A percentile compares a stretch with the other conserved stretches of the same genome.
These are phyloP conservation scores for Euzetes globulus DNA, from an alignment of 2,888 invertebrate species.

Conservation along the genomic window DNA sequence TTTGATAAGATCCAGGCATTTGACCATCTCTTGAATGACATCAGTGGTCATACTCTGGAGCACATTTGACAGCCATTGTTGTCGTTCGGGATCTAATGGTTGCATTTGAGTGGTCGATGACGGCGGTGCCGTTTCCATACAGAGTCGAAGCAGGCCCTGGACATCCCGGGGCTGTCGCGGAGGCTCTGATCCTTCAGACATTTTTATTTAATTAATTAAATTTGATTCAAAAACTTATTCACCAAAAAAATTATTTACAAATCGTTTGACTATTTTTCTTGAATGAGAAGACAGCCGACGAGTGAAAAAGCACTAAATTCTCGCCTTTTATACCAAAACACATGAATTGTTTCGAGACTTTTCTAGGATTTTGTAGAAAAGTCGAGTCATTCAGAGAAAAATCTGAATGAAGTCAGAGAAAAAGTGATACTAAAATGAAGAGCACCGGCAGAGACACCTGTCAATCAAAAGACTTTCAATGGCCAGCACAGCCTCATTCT, in stretches of 20 bases:
- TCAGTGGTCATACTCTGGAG: conserved; percentile 63
- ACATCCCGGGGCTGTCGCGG: background rate
- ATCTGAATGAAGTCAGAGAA: background rate
- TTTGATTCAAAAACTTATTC: background rate
- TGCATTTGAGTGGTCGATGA: background rate
- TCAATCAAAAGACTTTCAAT: no score
- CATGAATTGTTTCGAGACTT: background rate
- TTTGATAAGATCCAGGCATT: conserved; percentile 56
- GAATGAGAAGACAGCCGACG: no score
- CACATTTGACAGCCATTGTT: conserved; percentile 63
- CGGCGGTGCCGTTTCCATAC: background rate
- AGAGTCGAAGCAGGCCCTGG: background rate
- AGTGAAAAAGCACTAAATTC: background rate
- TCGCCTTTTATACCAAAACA: background rate
- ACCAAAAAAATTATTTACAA: no score
- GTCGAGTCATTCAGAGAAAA: no score
- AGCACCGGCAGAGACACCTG: no score
- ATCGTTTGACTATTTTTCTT: no score
- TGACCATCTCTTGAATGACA: conserved; percentile 59
- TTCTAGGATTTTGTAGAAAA: background rate
- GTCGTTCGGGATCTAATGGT: conserved; percentile 45
- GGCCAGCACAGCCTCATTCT: no score
- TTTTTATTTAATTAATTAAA: background rate
- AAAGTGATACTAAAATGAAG: background rate
- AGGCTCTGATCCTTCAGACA: background rate